phyloP scores from a whole-genome alignment of 2,113 vertebrate species.

The Pedionomus torquatus region DNA sequence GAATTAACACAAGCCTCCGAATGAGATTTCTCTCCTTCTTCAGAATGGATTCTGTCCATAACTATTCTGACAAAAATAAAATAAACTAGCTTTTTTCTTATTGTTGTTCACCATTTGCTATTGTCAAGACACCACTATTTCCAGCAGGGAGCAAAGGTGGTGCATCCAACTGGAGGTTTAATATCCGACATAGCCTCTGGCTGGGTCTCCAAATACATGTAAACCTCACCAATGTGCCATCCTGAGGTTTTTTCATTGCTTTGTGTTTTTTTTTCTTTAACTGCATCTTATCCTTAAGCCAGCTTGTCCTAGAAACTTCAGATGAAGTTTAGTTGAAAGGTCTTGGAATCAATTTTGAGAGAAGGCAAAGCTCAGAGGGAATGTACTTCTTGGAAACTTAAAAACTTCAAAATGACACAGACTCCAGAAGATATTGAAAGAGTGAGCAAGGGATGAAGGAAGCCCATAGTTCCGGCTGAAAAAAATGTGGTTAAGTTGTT shows the following conservation, averaged over 20 bases:
- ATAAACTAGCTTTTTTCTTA: background rate
- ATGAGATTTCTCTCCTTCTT: conserved; percentile 39
- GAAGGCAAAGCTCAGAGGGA: background rate
- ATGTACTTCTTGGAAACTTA: background rate
- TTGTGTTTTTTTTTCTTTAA: background rate
- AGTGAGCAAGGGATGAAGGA: background rate
- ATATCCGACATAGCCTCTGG: conserved; percentile 36
- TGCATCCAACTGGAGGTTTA: background rate
- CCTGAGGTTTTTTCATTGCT: background rate
- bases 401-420: conserved; percentile 1
- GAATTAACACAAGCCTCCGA: conserved; percentile 38
- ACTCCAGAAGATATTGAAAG: background rate
- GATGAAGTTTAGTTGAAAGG: conserved; percentile 25
- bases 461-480: background rate
- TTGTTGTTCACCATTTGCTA: background rate
- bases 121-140: conserved; percentile 24
- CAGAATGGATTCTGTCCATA: conserved; percentile 4
- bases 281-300: conserved; percentile 19
- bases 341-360: conserved; percentile 35
- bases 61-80: background rate
- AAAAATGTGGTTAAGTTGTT: background rate
- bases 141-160: background rate
- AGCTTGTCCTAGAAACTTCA: conserved; percentile 40
- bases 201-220: background rate
- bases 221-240: background rate